Conservation (phyloP, 2,888 invertebrate genomes). For the Amphimallon solstitiale region DNA sequence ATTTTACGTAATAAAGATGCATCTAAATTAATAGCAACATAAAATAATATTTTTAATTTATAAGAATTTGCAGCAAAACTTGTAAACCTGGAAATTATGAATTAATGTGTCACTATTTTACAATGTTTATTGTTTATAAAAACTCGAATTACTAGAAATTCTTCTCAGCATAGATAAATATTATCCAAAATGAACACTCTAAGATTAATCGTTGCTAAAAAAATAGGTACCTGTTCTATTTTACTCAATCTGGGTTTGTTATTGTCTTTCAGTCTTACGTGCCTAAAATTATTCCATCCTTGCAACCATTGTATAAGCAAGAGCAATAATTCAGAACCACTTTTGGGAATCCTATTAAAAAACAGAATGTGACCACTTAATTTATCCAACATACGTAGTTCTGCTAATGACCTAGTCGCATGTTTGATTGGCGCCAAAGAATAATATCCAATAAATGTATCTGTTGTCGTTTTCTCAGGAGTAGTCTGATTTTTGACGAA, state of each 20-base stretch:
- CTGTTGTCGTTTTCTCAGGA: slow-evolving; percentile 19
- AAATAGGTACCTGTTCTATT: slow-evolving; percentile 60
- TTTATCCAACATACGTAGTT: slow-evolving; percentile 64
- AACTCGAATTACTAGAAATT: too few species aligned
- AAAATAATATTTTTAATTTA: too few species aligned
- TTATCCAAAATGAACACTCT: too few species aligned
- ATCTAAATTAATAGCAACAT: too few species aligned
- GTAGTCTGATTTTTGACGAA: slow-evolving; percentile 3
- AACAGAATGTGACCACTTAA: slow-evolving; percentile 67
- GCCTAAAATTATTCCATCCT: slow-evolving; percentile 69
- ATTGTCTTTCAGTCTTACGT: slow-evolving; percentile 64
- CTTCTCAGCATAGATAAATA: too few species aligned
- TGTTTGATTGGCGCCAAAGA: slow-evolving; percentile 52
- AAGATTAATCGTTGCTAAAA: too few species aligned
- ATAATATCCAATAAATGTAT: slow-evolving; percentile 18
- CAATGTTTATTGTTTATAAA: too few species aligned
- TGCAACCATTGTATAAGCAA: slow-evolving; percentile 69
- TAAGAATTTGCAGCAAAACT: too few species aligned
- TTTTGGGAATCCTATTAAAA: slow-evolving; percentile 70
- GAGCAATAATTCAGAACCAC: slow-evolving; percentile 70
- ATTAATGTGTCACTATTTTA: too few species aligned
- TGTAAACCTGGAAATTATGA: too few species aligned
- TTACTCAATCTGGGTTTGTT: slow-evolving; percentile 54
- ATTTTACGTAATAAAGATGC: too few species aligned
- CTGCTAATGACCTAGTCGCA: slow-evolving; percentile 66